Evolutionary conservation across 1,140 invertebrate species (phyloP).

Genomic region (Drosophila elegans): DNA sequence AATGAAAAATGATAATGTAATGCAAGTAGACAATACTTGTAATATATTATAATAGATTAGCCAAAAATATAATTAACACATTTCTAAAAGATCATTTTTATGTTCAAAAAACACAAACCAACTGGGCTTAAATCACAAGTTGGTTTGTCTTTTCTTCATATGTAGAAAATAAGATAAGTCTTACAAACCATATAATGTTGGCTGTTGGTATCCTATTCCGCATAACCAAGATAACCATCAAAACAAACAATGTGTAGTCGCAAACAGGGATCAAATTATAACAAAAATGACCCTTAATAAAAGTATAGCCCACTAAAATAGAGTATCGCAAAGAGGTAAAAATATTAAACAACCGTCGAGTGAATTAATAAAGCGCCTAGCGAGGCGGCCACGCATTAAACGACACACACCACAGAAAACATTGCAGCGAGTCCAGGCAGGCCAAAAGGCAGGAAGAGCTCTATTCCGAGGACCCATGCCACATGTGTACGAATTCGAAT

Average conservation of each 20-base stretch:
- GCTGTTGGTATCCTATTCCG: too few relatives aligned
- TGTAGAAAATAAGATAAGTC: too few relatives aligned
- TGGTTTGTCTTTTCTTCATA: too few relatives aligned
- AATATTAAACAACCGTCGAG: constrained; percentile 76
- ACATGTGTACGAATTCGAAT: constrained; percentile 63
- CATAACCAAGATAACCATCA: too few relatives aligned
- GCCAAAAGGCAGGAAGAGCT: constrained; percentile 25
- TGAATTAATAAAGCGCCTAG: constrained; percentile 78
- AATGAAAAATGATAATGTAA: too few relatives aligned
- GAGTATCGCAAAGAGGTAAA: constrained; percentile 33
- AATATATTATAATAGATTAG: too few relatives aligned
- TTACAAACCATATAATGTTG: too few relatives aligned
- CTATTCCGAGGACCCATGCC: constrained; percentile 38
- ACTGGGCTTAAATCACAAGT: too few relatives aligned
- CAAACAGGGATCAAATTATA: background rate
- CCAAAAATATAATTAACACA: too few relatives aligned
- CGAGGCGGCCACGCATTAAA: constrained; percentile 76
- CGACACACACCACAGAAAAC: constrained; percentile 60
- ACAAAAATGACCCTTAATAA: background rate
- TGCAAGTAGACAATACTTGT: too few relatives aligned
- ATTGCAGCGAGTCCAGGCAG: constrained; percentile 52
- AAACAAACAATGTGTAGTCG: background rate
- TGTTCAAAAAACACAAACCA: too few relatives aligned
- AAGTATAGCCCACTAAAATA: background rate
- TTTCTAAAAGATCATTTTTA: too few relatives aligned